Base-by-base conservation (phyloP, 2,797 vertebrate species). In the Typhlichthys eigenmanni region DNA sequence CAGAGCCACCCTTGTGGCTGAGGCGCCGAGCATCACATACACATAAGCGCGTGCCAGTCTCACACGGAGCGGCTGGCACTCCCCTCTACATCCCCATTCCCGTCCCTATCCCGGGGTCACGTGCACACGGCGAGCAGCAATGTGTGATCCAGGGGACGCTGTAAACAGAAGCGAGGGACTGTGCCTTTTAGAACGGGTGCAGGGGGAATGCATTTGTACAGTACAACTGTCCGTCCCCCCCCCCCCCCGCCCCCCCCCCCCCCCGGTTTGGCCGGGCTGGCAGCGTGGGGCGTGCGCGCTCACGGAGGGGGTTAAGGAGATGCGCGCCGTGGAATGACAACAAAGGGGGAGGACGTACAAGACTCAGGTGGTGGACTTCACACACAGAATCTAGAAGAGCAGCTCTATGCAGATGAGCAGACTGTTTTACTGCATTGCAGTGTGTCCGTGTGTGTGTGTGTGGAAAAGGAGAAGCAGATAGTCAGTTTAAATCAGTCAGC, bases 381-480 rank as follows among this genome's bases (percentile, higher is more conserved):
- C 68, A 38, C 29, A 57, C 11, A 59, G 47, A 56, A 34, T 67
- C 75, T 9, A 64, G 52, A 73, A 13, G 46, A 81, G 60, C 76
- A 54, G 67, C 68, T 54, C 50, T 72, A 69, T 83, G 77, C 78
- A 85, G 79, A 85, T 75, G 58, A 85, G 60, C 12, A 73, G 64
- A 71, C 47, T 60, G 43, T 84, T 85, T 66, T 69, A 69, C 85
- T 89, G 87, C 85, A 89, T 78, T 90, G 84, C 86, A 90, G 89
- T 58, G 71, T 72, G 65, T 81, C 66, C 62, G 75, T 62, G 46
- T 16, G 14, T 43, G 56, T 69, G 66, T 82, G 68, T 64, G 75
- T 60, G 29, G 34, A 16, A 7, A 50, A 14, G 62, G 38, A 11
- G 68, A 72, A 77, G 84, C 60, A 64, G 68, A 69, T 73, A 54